Conservation (phyloP, 2,888 invertebrate genomes). For the Dexiosoma caninum region DNA sequence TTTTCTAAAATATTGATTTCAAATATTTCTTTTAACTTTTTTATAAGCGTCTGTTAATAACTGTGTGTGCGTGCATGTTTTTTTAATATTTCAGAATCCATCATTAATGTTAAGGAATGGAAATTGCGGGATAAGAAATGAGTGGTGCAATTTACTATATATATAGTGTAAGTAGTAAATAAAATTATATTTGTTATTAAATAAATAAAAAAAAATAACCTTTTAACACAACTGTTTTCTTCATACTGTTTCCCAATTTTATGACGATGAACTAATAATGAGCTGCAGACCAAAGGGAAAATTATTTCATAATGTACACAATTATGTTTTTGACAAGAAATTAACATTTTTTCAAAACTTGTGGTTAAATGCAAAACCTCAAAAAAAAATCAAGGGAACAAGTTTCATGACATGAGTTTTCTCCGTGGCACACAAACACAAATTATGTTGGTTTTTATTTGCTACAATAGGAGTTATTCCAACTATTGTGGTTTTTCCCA, state of each 20-base stretch:
- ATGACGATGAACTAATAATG: background rate
- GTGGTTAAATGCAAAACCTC: slow-evolving; percentile 17
- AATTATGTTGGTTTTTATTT: slow-evolving; percentile 33
- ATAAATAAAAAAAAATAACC: background rate
- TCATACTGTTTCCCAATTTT: background rate
- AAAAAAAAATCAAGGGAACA: slow-evolving; percentile 20
- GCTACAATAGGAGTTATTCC: background rate
- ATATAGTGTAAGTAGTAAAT: slow-evolving; percentile 40
- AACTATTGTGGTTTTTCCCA: background rate
- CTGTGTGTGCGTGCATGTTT: too few species aligned
- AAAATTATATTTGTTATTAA: background rate
- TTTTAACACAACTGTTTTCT: background rate
- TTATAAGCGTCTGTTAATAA: too few species aligned
- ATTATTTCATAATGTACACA: slow-evolving; percentile 15
- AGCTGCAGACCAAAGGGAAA: background rate
- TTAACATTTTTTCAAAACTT: slow-evolving; percentile 39
- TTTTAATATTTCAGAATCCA: slow-evolving; percentile 52
- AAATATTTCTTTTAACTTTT: too few species aligned
- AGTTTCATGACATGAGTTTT: slow-evolving; percentile 49
- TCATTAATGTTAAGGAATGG: background rate
- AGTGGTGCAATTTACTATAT: background rate
- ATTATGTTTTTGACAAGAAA: slow-evolving; percentile 42
- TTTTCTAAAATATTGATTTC: too few species aligned
- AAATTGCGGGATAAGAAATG: slow-evolving; percentile 17
- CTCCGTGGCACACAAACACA: slow-evolving; percentile 21